Conservation (phyloP, 2,113 vertebrate genomes). For the Myrmecobius fasciatus region DNA sequence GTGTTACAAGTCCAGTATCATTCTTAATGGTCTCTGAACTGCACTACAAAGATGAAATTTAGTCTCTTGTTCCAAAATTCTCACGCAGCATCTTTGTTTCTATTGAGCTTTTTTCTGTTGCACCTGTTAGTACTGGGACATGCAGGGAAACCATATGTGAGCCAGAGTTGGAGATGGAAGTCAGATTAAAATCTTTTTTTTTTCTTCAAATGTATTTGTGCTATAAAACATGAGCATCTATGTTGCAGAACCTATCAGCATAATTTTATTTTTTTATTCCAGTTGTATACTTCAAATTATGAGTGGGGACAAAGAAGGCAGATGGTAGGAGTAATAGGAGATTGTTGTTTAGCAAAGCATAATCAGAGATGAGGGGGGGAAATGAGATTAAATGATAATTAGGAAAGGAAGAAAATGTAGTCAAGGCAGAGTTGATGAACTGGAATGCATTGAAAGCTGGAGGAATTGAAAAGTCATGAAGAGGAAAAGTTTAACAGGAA, state of each 20-base stretch:
- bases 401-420: not conserved
- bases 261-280: not conserved
- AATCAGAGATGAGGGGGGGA: not conserved
- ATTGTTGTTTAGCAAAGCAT: not conserved
- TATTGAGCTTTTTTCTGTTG: too few relatives aligned
- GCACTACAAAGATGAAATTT: too few relatives aligned
- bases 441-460: not conserved
- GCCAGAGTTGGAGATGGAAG: too few relatives aligned
- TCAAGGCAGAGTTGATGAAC: not conserved
- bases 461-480: not conserved
- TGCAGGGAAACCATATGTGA: too few relatives aligned
- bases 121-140: too few relatives aligned
- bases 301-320: not conserved
- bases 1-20: too few relatives aligned
- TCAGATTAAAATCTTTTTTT: too few relatives aligned
- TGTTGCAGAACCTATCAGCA: not conserved
- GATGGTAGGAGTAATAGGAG: not conserved
- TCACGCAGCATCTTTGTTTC: too few relatives aligned
- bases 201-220: too few relatives aligned
- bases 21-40: too few relatives aligned
- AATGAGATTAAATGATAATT: not conserved
- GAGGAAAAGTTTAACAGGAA: not conserved
- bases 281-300: not conserved
- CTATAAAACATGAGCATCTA: not conserved
- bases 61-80: too few relatives aligned